Conservation (phyloP, 2,113 vertebrate species). For the Chionis minor region DNA sequence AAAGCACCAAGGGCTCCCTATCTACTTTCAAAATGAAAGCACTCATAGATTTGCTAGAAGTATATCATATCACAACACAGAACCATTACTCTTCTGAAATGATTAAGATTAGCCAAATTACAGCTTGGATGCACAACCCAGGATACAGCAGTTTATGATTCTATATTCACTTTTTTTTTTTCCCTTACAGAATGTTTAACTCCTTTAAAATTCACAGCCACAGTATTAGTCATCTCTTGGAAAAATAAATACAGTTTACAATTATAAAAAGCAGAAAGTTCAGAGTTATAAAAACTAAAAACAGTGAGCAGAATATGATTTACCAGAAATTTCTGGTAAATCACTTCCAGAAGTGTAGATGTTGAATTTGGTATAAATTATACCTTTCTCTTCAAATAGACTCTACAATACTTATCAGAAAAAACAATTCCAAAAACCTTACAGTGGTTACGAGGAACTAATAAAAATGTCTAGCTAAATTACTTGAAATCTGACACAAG, state of each 20-base stretch:
- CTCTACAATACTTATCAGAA: background rate
- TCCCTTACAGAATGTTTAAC: background rate
- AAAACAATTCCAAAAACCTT: background rate
- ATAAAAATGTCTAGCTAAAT: background rate
- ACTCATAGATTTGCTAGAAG: background rate
- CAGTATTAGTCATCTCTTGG: background rate
- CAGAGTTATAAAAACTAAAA: background rate
- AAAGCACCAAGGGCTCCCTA: background rate
- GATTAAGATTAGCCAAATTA: background rate
- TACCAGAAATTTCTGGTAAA: background rate
- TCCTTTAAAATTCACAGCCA: background rate
- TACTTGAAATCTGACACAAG: background rate
- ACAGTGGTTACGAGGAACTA: background rate
- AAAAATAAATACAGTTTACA: background rate
- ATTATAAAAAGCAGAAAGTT: background rate
- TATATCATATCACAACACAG: background rate
- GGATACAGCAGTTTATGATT: background rate
- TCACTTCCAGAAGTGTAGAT: background rate
- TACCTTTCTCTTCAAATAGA: background rate
- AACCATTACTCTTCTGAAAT: background rate
- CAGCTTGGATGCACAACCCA: background rate
- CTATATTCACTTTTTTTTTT: background rate
- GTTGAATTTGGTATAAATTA: background rate
- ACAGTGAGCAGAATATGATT: background rate
- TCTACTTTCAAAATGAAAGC: background rate